Conservation (phyloP, 2,797 vertebrate genomes). For the Clamator glandarius region DNA sequence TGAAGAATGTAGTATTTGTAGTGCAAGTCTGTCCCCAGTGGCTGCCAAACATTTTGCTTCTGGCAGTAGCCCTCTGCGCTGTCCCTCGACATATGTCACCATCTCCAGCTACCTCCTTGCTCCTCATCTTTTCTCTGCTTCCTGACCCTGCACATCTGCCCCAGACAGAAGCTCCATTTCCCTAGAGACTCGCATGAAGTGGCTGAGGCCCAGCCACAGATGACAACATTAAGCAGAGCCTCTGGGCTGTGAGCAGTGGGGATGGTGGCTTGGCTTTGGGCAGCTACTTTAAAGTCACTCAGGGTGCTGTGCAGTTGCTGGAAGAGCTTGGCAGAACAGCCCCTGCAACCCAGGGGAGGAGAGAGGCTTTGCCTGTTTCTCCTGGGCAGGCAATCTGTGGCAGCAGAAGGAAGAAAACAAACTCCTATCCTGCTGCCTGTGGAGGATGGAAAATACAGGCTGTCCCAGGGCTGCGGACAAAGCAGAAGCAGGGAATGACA, state of each 20-base stretch:
- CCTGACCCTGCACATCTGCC: not conserved
- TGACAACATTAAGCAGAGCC: not conserved
- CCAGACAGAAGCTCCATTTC: not conserved
- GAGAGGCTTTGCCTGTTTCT: not conserved
- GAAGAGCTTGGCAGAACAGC: not conserved
- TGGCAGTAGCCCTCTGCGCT: not conserved
- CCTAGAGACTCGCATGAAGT: not conserved
- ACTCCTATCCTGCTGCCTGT: rapidly evolving
- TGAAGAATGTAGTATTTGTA: not conserved
- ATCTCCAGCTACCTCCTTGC: not conserved
- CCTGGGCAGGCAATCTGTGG: not conserved
- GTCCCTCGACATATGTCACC: not conserved
- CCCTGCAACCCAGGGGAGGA: not conserved
- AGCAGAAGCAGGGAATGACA: not conserved
- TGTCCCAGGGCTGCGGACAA: not conserved
- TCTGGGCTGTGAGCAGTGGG: not conserved
- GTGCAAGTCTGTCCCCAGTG: not conserved
- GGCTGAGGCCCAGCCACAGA: not conserved
- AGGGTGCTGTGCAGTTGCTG: not conserved
- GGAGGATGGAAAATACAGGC: not conserved
- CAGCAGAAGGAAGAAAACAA: not conserved
- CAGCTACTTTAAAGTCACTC: not conserved
- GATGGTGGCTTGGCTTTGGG: not conserved
- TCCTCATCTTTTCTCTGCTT: not conserved
- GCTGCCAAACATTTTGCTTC: not conserved